Evolutionary conservation across 2,797 vertebrate genomes (phyloP).

Genomic region (Protonibea diacanthus): DNA sequence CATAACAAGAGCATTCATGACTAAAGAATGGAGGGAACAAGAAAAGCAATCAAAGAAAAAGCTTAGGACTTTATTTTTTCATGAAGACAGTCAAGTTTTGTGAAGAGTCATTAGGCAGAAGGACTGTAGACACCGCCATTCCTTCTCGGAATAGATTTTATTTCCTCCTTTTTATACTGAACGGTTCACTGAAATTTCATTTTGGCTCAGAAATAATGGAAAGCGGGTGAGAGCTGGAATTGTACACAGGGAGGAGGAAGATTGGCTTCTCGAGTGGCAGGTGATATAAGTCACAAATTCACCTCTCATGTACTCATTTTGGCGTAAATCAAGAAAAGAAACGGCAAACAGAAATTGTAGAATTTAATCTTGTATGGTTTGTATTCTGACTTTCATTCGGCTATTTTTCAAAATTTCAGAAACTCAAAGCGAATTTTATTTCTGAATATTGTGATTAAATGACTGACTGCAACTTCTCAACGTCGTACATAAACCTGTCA

Average conservation of each 20-base stretch:
- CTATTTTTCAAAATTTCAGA: not conserved
- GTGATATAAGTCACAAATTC: slow-evolving; percentile 50
- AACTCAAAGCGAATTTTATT: not conserved
- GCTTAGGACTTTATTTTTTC: slow-evolving; percentile 34
- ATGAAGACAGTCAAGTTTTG: slow-evolving; percentile 49
- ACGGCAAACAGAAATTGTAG: not conserved
- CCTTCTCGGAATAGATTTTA: slow-evolving; percentile 64
- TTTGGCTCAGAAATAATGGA: slow-evolving; percentile 68
- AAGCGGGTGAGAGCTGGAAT: slow-evolving; percentile 46
- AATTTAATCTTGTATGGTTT: not conserved
- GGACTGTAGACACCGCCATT: slow-evolving; percentile 53
- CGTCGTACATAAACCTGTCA: not conserved
- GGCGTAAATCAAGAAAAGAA: not conserved
- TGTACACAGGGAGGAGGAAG: slow-evolving; percentile 18
- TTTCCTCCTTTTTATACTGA: slow-evolving; percentile 60
- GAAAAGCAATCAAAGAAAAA: slow-evolving; percentile 79
- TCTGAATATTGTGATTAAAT: not conserved
- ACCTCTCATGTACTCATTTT: slow-evolving; percentile 24
- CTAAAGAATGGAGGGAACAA: slow-evolving; percentile 35
- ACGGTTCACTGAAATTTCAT: slow-evolving; percentile 75
- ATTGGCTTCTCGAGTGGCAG: slow-evolving; percentile 35
- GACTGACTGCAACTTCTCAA: not conserved
- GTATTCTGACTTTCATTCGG: not conserved
- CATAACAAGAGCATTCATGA: slow-evolving; percentile 48
- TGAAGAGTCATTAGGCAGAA: slow-evolving; percentile 69